These are phyloP conservation scores for Temnothorax nylanderi DNA, from an alignment of 1,140 invertebrate species.

Conservation along the genomic window DNA sequence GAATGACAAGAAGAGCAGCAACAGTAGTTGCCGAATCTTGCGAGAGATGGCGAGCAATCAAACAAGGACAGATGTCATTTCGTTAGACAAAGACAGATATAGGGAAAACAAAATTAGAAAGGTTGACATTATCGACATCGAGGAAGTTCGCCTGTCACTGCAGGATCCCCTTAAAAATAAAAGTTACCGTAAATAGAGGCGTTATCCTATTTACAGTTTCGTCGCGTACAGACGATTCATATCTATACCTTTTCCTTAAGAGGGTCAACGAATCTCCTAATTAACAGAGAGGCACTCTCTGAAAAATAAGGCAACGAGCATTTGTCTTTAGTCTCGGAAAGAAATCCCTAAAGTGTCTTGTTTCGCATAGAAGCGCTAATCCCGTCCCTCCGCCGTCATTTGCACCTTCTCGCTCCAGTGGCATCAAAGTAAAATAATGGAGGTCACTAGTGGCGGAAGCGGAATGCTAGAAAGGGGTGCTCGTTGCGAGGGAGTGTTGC, in stretches of 20 bases:
- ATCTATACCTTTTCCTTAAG: background rate
- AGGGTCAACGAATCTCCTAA: constrained; percentile 52
- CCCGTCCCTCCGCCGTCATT: constrained; percentile 42
- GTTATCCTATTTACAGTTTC: background rate
- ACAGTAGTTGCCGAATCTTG: no score
- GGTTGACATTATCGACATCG: no score
- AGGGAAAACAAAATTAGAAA: no score
- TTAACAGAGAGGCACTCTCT: constrained; percentile 46
- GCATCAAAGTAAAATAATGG: constrained; percentile 72
- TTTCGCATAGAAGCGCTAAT: constrained; percentile 64
- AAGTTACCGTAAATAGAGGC: background rate
- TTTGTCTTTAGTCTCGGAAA: constrained; percentile 45
- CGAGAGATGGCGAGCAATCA: no score
- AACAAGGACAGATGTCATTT: no score
- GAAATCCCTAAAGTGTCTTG: constrained; percentile 66
- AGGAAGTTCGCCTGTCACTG: no score
- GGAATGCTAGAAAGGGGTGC: constrained; percentile 47
- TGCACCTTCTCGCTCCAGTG: constrained; percentile 49
- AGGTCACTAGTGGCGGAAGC: constrained; percentile 52
- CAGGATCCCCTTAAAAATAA: no score
- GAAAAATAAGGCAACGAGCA: constrained; percentile 40
- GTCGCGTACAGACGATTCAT: background rate
- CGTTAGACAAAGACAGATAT: no score
- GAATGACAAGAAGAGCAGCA: no score
- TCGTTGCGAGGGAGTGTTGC: constrained; percentile 41